These are phyloP conservation scores for Thysanoteuthis rhombus DNA, from an alignment of 2,888 invertebrate genomes.

Conservation along the genomic window DNA sequence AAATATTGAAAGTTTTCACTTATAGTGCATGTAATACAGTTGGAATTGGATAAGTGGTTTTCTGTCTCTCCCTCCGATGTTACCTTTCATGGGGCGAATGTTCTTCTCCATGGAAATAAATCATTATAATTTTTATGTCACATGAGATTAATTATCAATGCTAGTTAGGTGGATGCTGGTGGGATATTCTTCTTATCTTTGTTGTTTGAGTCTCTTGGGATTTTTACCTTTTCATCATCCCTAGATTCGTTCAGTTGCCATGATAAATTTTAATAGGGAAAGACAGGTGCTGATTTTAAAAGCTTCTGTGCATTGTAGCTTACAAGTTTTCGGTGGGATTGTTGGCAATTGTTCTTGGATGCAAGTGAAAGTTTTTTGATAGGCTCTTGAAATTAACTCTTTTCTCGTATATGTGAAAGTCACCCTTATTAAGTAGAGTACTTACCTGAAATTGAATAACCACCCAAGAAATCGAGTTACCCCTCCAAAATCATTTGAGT, in stretches of 20 bases:
- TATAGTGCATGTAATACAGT: not conserved
- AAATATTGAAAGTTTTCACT: not conserved
- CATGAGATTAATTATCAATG: not conserved
- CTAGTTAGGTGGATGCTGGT: not conserved
- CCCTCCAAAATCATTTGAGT: too few relatives aligned
- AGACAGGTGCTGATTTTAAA: not conserved
- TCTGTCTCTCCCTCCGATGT: not conserved
- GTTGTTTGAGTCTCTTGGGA: not conserved
- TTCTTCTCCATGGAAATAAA: not conserved
- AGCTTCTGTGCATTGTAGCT: not conserved
- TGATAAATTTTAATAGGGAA: too few relatives aligned
- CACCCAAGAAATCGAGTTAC: too few relatives aligned
- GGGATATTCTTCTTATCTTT: not conserved
- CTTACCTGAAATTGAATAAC: too few relatives aligned
- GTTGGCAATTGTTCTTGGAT: too few relatives aligned
- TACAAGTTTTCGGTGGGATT: too few relatives aligned
- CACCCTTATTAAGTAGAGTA: too few relatives aligned
- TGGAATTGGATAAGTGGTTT: not conserved
- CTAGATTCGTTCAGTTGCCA: not conserved
- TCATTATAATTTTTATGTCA: not conserved
- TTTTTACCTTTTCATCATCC: not conserved
- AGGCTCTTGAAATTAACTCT: too few relatives aligned
- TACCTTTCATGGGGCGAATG: not conserved
- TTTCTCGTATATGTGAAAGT: too few relatives aligned
- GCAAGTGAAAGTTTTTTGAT: too few relatives aligned